Evolutionary conservation across 2,888 invertebrate genomes (phyloP).

Genomic region (Caenorhabditis afra): DNA sequence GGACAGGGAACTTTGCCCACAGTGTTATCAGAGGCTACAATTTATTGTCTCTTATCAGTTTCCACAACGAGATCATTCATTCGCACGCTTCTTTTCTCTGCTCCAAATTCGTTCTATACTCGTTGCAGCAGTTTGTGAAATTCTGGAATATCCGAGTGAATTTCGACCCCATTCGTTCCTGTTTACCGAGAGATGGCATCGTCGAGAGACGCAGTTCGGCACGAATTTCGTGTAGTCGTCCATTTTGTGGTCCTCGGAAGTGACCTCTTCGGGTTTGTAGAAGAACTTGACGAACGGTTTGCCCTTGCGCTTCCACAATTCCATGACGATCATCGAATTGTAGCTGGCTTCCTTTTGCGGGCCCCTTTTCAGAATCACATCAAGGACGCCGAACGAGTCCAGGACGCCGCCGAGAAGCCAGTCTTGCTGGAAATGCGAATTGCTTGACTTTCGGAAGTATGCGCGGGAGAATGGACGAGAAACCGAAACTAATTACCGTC

Average conservation of each 20-base stretch:
- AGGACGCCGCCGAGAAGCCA: conserved; percentile 22
- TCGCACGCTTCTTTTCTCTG: not conserved
- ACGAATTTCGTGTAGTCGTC: conserved; percentile 16
- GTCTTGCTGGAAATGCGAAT: conserved; percentile 22
- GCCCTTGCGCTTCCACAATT: conserved; percentile 10
- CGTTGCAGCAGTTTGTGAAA: conserved; percentile 12
- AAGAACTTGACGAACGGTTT: conserved; percentile 27
- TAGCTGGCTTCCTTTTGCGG: conserved; percentile 19
- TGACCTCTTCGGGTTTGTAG: conserved; percentile 33
- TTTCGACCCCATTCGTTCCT: too few relatives aligned
- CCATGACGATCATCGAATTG: conserved; percentile 28
- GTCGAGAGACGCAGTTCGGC: conserved; percentile 1
- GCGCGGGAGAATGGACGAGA: too few relatives aligned
- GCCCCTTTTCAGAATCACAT: not conserved
- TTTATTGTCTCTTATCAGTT: conserved; percentile 6
- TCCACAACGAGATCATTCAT: not conserved
- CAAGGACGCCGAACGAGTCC: conserved; percentile 1
- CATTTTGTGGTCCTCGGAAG: conserved; percentile 13
- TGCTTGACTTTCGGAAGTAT: not conserved
- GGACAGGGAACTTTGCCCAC: conserved; percentile 30
- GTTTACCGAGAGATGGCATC: conserved; percentile 19
- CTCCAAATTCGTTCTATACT: not conserved
- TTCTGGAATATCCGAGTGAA: conserved; percentile 7
- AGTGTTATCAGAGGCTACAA: conserved; percentile 27
- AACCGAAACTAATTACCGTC: conserved; percentile 4